Base-by-base conservation (phyloP, 2,888 invertebrate species). In the Chrysodeixis includens region DNA sequence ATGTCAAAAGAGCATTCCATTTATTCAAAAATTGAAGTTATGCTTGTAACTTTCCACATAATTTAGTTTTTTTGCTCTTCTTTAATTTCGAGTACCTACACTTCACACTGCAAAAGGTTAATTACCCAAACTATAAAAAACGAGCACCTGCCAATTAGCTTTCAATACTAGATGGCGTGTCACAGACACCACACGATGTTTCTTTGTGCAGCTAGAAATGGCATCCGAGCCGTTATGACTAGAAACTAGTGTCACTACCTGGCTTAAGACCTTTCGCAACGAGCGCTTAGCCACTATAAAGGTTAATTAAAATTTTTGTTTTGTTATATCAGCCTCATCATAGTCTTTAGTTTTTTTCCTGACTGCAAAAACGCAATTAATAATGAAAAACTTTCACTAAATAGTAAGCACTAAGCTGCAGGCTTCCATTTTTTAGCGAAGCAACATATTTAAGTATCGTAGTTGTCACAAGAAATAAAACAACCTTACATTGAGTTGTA, bases 101-200 rank as follows among this genome's bases (percentile, higher is more conserved):
- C 71, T 83, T 79, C 69, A 80, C 76, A 76, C 77, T 76, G 65
- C 56, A 3, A 84, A 86, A 83, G 85, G 87, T 85, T 85, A 87
- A 85, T 79, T 78, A 75, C 20, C 58, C 30, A 65, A 71, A 72
- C 63, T 75, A 74, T 78, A 83, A 83, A 83, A 85, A 83, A 71
- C 53, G 12, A 61, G 44, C 86, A 87, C 72, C 84, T 86, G 85
- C 74, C 84, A 81, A 81, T 82, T 81, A 73, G 55, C 67, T 82
- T 82, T 75, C 69, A 77, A 80, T 78, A 76, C 62, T 74, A 78
- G 71, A 78, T 78, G 74, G 81, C 75, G 71, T 78, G 74, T 76
- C 74, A 69, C 63, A 65, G 66, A 74, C 66, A 71, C 58, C 69
- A 58, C 53, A 68, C 62, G 54, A 66, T 64, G 63, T 66, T 74